Base-by-base conservation (phyloP, 2,888 invertebrate species). In the Hyles lineata region DNA sequence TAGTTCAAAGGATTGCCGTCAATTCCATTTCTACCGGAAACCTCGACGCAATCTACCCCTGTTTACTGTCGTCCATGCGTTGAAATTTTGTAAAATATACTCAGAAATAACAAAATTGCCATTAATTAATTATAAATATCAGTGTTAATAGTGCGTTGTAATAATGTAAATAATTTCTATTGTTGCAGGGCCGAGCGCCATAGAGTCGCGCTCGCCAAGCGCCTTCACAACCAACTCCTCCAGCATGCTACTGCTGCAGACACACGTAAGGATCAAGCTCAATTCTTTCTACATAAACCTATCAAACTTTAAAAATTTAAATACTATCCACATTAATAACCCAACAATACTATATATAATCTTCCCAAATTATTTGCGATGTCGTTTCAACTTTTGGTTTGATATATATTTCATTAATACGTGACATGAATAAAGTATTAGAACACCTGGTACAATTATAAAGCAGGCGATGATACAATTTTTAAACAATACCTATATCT, bases 221-320 rank as follows among this genome's bases (percentile, higher is more conserved):
- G 92, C 95, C 83, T 93, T 90, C 82, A 83, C 95, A 88, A 90
- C 95, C 85, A 95, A 94, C 89, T 94, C 95, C 88, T 95, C 98
- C 97, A 98, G 98, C 96, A 98, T 98, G 98, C 97, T 98, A 96
- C 97, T 98, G 93, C 96, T 98, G 96, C 98, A 98, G 95, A 97
- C 98, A 95, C 98, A 98, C 96, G 98, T 98, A 91, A 96, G 96
- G 92, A 78, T 72, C 61, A 19, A 70, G 55, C 59, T 29, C 59
- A 43, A 7, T 59, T 52, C 29, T 67, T 67, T 63, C 72, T 55
- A 63, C 52, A 63, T 67, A 72, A 55, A 71, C 17, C 29, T n/a
- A n/a, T 29, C 23, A 21, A 71, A 52, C 23, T 11, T 25, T 19
- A 25, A 61, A 58, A 15, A 70, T 21, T 43, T 43, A 15, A 43